phyloP scores from a whole-genome alignment of 1,140 invertebrate species.

The Hyphantria cunea region DNA sequence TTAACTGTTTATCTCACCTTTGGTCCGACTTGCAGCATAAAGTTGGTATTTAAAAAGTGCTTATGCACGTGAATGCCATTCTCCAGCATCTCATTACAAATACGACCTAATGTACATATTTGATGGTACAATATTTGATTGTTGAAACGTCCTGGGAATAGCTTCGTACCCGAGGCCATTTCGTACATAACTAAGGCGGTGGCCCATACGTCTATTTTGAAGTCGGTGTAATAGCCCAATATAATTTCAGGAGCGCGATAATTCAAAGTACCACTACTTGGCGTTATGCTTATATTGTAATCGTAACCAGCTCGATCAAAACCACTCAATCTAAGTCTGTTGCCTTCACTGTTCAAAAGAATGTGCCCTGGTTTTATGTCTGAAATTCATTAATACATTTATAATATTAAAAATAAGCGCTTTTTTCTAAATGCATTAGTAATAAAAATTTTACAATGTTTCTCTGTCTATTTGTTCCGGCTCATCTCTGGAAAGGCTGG shows the following conservation, averaged over 20 bases:
- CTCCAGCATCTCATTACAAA: constrained; percentile 43
- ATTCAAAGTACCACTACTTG: constrained; percentile 37
- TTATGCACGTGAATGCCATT: constrained; percentile 10
- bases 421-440: no score
- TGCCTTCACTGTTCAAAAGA: constrained; percentile 39
- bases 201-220: constrained; percentile 56
- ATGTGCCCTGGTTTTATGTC: constrained; percentile 63
- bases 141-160: constrained; percentile 45
- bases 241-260: constrained; percentile 59
- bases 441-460: no score
- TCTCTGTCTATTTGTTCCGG: no score
- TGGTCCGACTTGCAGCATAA: constrained; percentile 25
- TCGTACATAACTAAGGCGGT: constrained; percentile 53
- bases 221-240: constrained; percentile 43
- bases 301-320: constrained; percentile 45
- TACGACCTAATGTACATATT: constrained; percentile 41
- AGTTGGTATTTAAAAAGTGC: constrained; percentile 34
- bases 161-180: constrained; percentile 42
- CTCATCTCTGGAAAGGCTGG: no score
- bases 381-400: constrained; percentile 39
- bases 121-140: constrained; percentile 52
- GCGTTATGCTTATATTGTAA: constrained; percentile 5
- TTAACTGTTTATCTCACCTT: constrained; percentile 11
- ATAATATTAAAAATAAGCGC: no score
- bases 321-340: constrained; percentile 50